Evolutionary conservation across 2,113 vertebrate species (phyloP).

Genomic region (Octodon degus): DNA sequence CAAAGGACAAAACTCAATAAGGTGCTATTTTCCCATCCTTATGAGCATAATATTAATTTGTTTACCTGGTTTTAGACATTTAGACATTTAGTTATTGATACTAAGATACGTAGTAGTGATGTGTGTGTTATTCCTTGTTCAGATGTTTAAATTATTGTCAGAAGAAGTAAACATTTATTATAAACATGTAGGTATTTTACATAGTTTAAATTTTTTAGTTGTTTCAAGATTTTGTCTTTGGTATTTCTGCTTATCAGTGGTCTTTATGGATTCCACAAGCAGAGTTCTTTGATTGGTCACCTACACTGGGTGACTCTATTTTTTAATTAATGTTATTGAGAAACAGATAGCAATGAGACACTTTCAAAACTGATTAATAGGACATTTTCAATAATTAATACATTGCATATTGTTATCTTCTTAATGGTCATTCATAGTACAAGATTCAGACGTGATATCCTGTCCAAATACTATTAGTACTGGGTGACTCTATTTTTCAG

Average conservation of each 20-base stretch:
- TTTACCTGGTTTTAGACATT: slow-evolving; percentile 24
- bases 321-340: no score
- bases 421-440: no score
- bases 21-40: background rate
- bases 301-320: background rate
- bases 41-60: background rate
- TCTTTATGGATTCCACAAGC: background rate
- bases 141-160: slow-evolving; percentile 19
- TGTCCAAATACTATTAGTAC: no score
- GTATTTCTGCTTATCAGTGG: background rate
- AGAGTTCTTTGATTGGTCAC: background rate
- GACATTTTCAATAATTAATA: no score
- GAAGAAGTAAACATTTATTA: background rate
- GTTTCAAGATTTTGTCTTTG: background rate
- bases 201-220: background rate
- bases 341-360: no score
- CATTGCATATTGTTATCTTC: no score
- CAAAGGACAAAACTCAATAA: background rate
- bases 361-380: no score
- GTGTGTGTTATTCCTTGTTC: slow-evolving; percentile 1
- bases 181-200: background rate
- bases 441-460: no score
- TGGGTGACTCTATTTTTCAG: background rate
- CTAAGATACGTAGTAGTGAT: background rate
- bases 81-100: background rate